phyloP scores from a whole-genome alignment of 2,113 vertebrate genomes.

The Rhodinocichla rosea region DNA sequence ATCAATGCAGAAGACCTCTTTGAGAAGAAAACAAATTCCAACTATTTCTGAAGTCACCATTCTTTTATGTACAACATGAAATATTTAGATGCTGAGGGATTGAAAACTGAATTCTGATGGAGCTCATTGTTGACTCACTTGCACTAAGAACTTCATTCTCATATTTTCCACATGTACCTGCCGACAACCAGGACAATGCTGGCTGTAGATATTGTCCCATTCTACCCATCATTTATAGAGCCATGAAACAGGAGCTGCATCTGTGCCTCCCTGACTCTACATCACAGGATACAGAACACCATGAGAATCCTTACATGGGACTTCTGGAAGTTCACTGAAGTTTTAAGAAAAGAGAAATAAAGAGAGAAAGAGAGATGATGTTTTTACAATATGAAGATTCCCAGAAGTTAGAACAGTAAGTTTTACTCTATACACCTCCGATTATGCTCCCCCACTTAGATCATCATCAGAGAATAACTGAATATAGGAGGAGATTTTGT shows the following conservation, averaged over 20 bases:
- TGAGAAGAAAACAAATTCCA: background rate
- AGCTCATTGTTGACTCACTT: background rate
- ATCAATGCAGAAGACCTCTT: background rate
- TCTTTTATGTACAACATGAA: background rate
- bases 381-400: background rate
- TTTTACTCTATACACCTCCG: background rate
- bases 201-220: fast-evolving
- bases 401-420: background rate
- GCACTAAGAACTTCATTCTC: background rate
- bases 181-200: fast-evolving
- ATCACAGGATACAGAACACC: background rate
- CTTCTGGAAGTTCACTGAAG: background rate
- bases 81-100: background rate
- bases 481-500: background rate
- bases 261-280: background rate
- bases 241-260: background rate
- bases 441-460: background rate
- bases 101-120: background rate
- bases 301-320: background rate
- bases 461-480: background rate
- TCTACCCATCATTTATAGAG: background rate
- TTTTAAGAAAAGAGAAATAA: background rate
- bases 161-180: background rate
- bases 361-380: background rate
- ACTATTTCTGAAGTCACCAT: background rate